phyloP scores from a whole-genome alignment of 2,113 vertebrate genomes.

The Menura novaehollandiae region DNA sequence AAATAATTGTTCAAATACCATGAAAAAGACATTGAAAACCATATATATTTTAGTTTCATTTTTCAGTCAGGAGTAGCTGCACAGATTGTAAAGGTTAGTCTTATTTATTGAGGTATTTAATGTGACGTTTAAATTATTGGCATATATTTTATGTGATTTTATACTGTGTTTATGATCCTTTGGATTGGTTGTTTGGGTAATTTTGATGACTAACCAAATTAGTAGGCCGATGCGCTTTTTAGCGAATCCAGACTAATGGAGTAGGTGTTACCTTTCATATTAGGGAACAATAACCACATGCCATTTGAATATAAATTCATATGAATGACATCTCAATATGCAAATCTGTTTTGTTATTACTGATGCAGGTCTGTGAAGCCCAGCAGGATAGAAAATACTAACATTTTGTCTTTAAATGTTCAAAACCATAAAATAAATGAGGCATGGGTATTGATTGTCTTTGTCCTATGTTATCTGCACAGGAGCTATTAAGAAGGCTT shows the following conservation, averaged over 20 bases:
- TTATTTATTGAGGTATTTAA: not conserved
- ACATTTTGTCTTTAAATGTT: slow-evolving; percentile 69
- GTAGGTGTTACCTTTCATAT: slow-evolving; percentile 21
- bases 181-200: not conserved
- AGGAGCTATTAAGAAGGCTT: slow-evolving; percentile 72
- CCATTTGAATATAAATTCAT: slow-evolving; percentile 10
- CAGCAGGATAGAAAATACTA: slow-evolving; percentile 62
- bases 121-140: not conserved
- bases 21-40: not conserved
- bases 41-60: not conserved
- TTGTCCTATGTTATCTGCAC: slow-evolving; percentile 63
- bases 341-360: slow-evolving; percentile 68
- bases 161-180: not conserved
- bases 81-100: not conserved
- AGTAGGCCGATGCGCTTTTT: not conserved
- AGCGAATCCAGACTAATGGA: not conserved
- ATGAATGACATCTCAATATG: slow-evolving; percentile 53
- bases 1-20: not conserved
- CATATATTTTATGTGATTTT: not conserved
- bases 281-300: slow-evolving; percentile 16
- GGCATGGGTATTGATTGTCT: slow-evolving; percentile 72
- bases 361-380: slow-evolving; percentile 50
- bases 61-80: not conserved
- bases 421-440: slow-evolving; percentile 76
- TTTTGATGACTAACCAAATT: not conserved